Evolutionary conservation across 1,140 invertebrate genomes (phyloP).

Genomic region (Leptoteleia sp.): DNA sequence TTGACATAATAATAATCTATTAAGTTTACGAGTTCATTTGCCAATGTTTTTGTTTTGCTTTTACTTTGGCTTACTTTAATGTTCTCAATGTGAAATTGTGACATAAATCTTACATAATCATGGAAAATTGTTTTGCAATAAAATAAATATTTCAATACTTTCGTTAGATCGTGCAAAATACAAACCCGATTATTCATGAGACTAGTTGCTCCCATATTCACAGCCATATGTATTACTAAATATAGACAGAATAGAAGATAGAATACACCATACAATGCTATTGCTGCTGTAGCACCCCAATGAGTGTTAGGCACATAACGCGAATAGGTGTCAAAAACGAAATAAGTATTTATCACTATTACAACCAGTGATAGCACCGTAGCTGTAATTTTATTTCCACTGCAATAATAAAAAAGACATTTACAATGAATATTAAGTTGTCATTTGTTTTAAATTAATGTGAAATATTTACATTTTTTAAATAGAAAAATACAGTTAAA

Average conservation of each 20-base stretch:
- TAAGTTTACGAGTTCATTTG: too few species aligned
- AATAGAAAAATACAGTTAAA: too few species aligned
- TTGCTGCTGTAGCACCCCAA: conserved; percentile 81
- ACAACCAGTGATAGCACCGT: conserved; percentile 86
- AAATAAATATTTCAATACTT: too few species aligned
- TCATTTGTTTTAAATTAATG: too few species aligned
- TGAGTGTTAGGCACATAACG: conserved; percentile 77
- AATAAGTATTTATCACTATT: conserved; percentile 91
- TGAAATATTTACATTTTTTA: too few species aligned
- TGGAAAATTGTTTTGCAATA: too few species aligned
- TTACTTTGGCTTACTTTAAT: too few species aligned
- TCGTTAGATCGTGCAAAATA: conserved; percentile 45
- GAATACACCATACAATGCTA: conserved; percentile 83
- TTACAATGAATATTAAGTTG: too few species aligned
- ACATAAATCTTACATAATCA: too few species aligned
- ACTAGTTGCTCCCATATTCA: conserved; percentile 84
- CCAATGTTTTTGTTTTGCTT: too few species aligned
- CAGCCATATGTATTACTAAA: conserved; percentile 86
- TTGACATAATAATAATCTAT: too few species aligned
- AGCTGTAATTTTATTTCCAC: conserved; percentile 86
- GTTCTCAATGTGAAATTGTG: too few species aligned
- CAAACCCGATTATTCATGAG: conserved; percentile 73
- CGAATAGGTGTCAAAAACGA: conserved; percentile 86
- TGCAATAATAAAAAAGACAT: conserved; percentile 78
- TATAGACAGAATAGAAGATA: conserved; percentile 89